phyloP scores from a whole-genome alignment of 2,888 invertebrate genomes.

The Leucania comma region DNA sequence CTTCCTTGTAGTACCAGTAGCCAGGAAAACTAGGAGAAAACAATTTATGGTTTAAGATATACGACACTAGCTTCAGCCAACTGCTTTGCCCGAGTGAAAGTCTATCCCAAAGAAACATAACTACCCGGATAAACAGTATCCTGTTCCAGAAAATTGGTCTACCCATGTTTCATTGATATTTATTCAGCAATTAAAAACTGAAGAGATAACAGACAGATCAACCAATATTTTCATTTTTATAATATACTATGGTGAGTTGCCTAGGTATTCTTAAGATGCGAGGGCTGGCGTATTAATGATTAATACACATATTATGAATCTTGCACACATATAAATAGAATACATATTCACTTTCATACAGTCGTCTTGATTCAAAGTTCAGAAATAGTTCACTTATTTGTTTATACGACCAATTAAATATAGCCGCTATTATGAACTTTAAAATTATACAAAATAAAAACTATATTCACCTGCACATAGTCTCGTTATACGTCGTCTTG shows the following conservation, averaged over 20 bases:
- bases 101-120: no score
- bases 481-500: conserved; percentile 84
- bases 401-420: conserved; percentile 95
- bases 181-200: no score
- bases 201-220: no score
- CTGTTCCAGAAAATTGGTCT: no score
- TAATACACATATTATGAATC: not conserved
- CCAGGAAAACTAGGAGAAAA: conserved; percentile 93
- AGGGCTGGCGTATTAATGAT: no score
- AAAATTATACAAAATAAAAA: conserved; percentile 1
- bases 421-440: conserved; percentile 98
- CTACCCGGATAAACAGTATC: no score
- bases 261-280: no score
- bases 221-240: no score
- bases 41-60: not conserved
- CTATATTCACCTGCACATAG: conserved; percentile 91
- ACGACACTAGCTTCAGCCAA: no score
- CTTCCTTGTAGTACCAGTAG: conserved; percentile 92
- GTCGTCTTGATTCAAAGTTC: conserved; percentile 92
- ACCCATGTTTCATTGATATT: no score
- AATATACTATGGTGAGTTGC: no score
- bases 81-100: no score
- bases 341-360: conserved; percentile 91
- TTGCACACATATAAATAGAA: not conserved
- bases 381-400: conserved; percentile 95